Percentiles rank a stretch among this genome's conserved stretches.
These are phyloP conservation scores for Rana temporaria DNA, from an alignment of 2,113 vertebrate genomes.

Conservation along the genomic window DNA sequence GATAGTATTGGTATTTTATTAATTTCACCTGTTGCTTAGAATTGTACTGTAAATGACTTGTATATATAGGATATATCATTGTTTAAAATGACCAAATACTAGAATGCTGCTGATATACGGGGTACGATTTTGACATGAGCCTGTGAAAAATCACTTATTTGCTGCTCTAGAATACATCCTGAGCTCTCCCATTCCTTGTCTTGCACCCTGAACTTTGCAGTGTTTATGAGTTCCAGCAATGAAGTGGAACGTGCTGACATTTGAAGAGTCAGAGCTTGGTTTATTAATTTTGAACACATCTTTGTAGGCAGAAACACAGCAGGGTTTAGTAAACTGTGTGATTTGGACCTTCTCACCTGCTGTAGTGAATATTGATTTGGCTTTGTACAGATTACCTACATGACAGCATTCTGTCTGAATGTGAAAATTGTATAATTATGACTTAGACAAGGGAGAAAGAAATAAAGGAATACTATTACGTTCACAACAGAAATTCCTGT, in stretches of 20 bases:
- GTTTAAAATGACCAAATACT: too few relatives aligned
- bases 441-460: neutral
- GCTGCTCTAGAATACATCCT: neutral
- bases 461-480: neutral
- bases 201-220: constrained; percentile 27
- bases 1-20: too few relatives aligned
- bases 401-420: neutral
- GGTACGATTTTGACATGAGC: too few relatives aligned
- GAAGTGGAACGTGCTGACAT: constrained; percentile 53
- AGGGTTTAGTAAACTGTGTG: constrained; percentile 40
- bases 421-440: neutral
- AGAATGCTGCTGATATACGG: too few relatives aligned
- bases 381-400: constrained; percentile 16
- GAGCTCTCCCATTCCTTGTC: neutral
- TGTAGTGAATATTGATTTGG: constrained; percentile 38
- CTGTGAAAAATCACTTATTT: neutral
- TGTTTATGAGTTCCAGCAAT: constrained; percentile 43
- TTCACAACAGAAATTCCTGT: too few relatives aligned
- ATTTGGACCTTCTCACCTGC: constrained; percentile 33
- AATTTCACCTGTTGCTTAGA: too few relatives aligned
- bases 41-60: too few relatives aligned
- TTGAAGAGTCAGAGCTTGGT: constrained; percentile 10
- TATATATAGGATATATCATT: too few relatives aligned
- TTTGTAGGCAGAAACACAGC: constrained; percentile 32
- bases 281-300: constrained; percentile 40